Conservation (phyloP, 1,140 invertebrate species). For the Anastrepha ludens region DNA sequence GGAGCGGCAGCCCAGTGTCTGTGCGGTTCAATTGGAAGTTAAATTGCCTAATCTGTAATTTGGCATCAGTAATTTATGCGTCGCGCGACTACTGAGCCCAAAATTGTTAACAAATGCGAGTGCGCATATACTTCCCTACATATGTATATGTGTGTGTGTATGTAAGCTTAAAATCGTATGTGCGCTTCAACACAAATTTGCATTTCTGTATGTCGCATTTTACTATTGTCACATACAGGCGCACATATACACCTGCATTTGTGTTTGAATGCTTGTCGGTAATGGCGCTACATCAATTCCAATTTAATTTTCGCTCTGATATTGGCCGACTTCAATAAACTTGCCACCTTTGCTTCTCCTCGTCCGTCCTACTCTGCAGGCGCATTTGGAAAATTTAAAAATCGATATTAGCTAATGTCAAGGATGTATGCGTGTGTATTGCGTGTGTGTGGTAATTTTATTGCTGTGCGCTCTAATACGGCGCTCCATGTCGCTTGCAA, state of each 20-base stretch:
- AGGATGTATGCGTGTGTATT: not conserved
- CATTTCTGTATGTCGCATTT: not conserved
- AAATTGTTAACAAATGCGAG: not conserved
- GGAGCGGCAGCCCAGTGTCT: not conserved
- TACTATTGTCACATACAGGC: too few relatives aligned
- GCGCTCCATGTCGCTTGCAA: not conserved
- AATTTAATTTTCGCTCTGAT: slow-evolving; percentile 30
- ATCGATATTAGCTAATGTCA: not conserved
- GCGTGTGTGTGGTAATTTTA: not conserved
- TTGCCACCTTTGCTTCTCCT: not conserved
- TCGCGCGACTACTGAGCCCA: slow-evolving; percentile 17
- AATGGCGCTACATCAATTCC: slow-evolving; percentile 28
- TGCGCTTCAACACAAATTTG: not conserved
- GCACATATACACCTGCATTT: not conserved
- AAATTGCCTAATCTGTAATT: slow-evolving; percentile 51
- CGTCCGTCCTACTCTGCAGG: not conserved
- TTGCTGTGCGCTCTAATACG: not conserved
- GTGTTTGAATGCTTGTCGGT: not conserved
- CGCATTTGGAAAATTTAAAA: not conserved
- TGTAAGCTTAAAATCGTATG: not conserved
- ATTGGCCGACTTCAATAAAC: not conserved
- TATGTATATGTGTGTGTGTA: not conserved
- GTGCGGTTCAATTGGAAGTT: slow-evolving; percentile 32
- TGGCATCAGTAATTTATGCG: slow-evolving; percentile 41
- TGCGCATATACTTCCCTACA: not conserved